These are phyloP conservation scores for Corapipo altera DNA, from an alignment of 2,113 vertebrate species.

Conservation along the genomic window DNA sequence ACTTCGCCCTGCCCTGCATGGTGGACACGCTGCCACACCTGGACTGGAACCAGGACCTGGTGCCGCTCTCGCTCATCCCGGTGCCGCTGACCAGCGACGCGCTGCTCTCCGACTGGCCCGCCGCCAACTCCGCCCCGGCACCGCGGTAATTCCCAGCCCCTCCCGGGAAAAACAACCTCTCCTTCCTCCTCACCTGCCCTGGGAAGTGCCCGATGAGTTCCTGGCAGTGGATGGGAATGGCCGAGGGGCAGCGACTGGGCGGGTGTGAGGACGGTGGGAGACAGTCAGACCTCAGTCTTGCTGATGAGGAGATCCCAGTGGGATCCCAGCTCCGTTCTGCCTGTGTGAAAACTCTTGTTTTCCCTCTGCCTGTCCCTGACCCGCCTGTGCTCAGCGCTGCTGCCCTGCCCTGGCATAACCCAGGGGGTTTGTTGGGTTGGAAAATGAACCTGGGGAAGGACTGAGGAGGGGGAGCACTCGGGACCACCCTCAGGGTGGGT, in stretches of 20 bases:
- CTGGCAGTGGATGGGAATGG: rapidly evolving
- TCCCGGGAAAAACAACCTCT: not conserved
- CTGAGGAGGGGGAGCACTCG: rapidly evolving
- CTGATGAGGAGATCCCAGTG: not conserved
- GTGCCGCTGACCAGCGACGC: conserved; percentile 88
- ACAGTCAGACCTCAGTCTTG: rapidly evolving
- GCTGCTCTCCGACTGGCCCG: conserved; percentile 90
- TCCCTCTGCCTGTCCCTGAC: not conserved
- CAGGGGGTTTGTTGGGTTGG: not conserved
- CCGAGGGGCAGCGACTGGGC: not conserved
- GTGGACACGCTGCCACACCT: conserved; percentile 92
- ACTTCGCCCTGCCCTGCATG: conserved; percentile 91
- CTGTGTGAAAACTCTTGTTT: not conserved
- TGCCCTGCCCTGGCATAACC: rapidly evolving
- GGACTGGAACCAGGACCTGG: conserved; percentile 95
- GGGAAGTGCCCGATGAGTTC: rapidly evolving
- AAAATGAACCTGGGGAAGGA: not conserved
- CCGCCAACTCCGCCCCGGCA: conserved; percentile 80
- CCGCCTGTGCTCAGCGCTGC: rapidly evolving
- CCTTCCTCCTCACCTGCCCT: not conserved
- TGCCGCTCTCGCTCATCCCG: conserved; percentile 92
- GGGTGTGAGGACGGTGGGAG: not conserved
- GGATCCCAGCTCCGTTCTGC: not conserved
- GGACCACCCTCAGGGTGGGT: not conserved
- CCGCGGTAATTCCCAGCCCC: conserved; percentile 78